Evolutionary conservation across 2,797 vertebrate genomes (phyloP).

Genomic region (Leuciscus waleckii): DNA sequence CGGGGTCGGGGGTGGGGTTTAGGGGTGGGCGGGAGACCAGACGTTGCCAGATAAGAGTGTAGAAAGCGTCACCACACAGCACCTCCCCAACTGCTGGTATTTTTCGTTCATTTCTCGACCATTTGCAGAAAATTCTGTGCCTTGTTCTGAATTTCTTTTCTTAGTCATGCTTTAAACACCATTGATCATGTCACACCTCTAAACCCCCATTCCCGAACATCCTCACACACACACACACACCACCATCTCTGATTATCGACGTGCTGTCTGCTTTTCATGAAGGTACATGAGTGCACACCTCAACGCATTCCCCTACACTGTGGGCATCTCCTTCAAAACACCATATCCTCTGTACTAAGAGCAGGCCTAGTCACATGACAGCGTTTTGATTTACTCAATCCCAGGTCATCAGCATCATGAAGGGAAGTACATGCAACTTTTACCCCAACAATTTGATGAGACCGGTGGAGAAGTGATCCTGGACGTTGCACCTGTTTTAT

Average conservation of each 20-base stretch:
- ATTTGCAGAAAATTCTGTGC: conserved; percentile 99
- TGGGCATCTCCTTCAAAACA: conserved; percentile 70
- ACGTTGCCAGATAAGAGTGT: conserved; percentile 88
- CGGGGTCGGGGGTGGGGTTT: conserved; percentile 24
- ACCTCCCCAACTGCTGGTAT: conserved; percentile 87
- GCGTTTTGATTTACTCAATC: conserved; percentile 42
- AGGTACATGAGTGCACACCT: conserved; percentile 74
- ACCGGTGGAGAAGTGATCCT: conserved; percentile 51
- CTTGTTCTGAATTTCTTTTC: conserved; percentile 90
- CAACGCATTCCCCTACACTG: conserved; percentile 72
- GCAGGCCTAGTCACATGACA: conserved; percentile 65
- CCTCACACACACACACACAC: conserved; percentile 70
- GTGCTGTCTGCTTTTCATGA: conserved; percentile 75
- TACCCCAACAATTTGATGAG: conserved; percentile 28
- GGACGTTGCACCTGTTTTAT: conserved; percentile 47
- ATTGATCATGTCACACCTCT: conserved; percentile 45
- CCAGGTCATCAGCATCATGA: conserved; percentile 4
- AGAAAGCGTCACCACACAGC: conserved; percentile 94
- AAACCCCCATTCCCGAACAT: conserved; percentile 49
- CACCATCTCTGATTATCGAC: conserved; percentile 66
- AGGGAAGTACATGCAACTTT: conserved; percentile 8
- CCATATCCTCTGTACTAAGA: conserved; percentile 79
- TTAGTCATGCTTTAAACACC: conserved; percentile 66
- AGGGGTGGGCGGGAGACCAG: conserved; percentile 61
- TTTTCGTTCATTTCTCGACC: conserved; percentile 85